Evolutionary conservation across 1,140 invertebrate genomes (phyloP), one percentile per base, ranked within the genome.

Genomic region (Caenorhabditis brenneri): DNA sequence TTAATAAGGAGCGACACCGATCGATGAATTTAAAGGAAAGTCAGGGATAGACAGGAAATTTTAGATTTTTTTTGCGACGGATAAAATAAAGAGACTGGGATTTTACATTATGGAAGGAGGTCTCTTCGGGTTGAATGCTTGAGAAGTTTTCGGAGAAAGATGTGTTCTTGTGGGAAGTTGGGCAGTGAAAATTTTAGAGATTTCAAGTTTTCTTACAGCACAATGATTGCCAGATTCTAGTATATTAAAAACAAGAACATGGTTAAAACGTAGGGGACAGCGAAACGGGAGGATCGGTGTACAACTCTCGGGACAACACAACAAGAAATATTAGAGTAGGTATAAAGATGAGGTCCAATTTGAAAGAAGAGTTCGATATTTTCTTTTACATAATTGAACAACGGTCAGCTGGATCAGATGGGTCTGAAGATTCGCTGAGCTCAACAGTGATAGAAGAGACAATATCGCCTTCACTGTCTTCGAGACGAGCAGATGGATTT

Each of bases 381-480:
- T 4, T 39, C 19, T 16, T 51, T 82, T 86, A 86, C 85, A 86
- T 86, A 51, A 86, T 78, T 10, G 79, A 58, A 42, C 85, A 86
- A 29, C 84, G 78, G 24, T 86, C 81, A n/a, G 81, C 85, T 27
- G 85, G 85, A 27, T 86, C 82, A 15, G 33, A 65, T 33, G 81
- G 69, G 39, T 86, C 80, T 15, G 78, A 49, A 42, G 81, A 86
- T 39, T 85, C 84, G 58, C 84, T 85, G 33, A 51, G 27, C 29
- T 79, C 82, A 5, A 83, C 42, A 6, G 82, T 83, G 51, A 86
- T 80, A 3, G 79, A 53, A 46, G 83, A 60, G 2, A 86, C 80
- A 24, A 39, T 83, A 27, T 87, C 85, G 9, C 85, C 85, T 39
- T 87, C 85, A 24, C 12, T 51, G 31, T 85, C 82, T 31, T 79